Base-by-base conservation (phyloP, 1,140 invertebrate species). In the Potamilus streckersoni region DNA sequence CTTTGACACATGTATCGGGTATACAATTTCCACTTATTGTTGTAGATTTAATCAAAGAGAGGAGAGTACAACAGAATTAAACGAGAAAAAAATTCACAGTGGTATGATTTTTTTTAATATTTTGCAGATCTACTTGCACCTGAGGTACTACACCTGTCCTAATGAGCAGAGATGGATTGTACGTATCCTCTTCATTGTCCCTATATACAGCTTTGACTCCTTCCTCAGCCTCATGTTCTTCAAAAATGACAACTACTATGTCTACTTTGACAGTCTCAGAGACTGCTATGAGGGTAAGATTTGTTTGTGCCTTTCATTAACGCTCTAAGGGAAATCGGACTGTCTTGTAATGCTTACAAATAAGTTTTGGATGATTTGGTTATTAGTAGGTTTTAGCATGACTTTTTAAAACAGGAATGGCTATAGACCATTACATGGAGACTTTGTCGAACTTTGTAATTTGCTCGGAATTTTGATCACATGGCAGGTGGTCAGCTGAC, bases 161-260 rank as follows among this genome's bases (percentile, higher is more conserved):
- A 94, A 97, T 67, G 98, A 99, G 90, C 98, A 99, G 91, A 92
- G 97, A 88, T 99, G 98, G 97, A 99, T 99, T 87, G 96, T 99
- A 4, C 93, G 98, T 80, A 99, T 99, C 84, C 90, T 99, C 71
- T 99, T 99, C 88, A 99, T 99, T 86, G 97, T 99, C 69, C 98
- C 98, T 66, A 99, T 99, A 81, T 99, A 99, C 90, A 96, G 96
- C 13, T 96, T 96, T 82, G 97, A 99, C 90, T 99, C 98, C 17
- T 99, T 98, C 97, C 93, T 99, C 74, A 98, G 96, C 86, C 92
- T 99, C 80, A 91, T 99, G 79, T 98, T 99, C 91, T 99, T 99
- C 92, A 98, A 97, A 89, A 96, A 96, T 82, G 96, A 99, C 89
- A 97, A 96, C 83, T 98, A 98, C 87, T 99, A 99, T 89, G 95